Conservation (phyloP, 2,888 invertebrate species). For the Eupithecia vulgata region DNA sequence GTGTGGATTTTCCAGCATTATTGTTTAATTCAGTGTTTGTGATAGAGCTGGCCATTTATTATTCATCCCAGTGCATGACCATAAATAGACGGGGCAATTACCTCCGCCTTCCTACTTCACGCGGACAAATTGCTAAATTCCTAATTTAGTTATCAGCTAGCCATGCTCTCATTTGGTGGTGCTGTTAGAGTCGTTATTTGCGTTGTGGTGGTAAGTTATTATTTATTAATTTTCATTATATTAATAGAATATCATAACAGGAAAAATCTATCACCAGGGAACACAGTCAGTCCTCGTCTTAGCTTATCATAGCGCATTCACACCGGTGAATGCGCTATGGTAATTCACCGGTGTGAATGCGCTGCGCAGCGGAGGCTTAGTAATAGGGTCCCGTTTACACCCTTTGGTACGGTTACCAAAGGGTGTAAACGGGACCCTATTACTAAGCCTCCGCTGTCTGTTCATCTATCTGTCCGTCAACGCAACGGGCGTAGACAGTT, state of each 20-base stretch:
- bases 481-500: too few relatives aligned
- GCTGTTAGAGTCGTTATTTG: conserved; percentile 36
- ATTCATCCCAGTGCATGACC: conserved; percentile 19
- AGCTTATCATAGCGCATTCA: not conserved
- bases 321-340: too few relatives aligned
- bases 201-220: conserved; percentile 22
- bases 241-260: not conserved
- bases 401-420: too few relatives aligned
- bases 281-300: not conserved
- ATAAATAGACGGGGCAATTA: conserved; percentile 9
- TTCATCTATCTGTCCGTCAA: too few relatives aligned
- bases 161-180: conserved; percentile 24
- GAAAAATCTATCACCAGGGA: not conserved
- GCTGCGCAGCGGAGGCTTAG: too few relatives aligned
- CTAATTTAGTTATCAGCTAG: conserved; percentile 19
- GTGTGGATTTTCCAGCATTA: too few relatives aligned
- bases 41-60: not conserved
- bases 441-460: too few relatives aligned
- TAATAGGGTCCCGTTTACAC: too few relatives aligned
- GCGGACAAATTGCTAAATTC: not conserved
- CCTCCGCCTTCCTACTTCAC: conserved; percentile 19
- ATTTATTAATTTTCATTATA: not conserved
- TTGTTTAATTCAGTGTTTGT: not conserved
- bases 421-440: too few relatives aligned
- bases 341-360: too few relatives aligned